Base-by-base conservation (phyloP, 64 coral and sea anemone genomes). In the Montipora cactus region DNA sequence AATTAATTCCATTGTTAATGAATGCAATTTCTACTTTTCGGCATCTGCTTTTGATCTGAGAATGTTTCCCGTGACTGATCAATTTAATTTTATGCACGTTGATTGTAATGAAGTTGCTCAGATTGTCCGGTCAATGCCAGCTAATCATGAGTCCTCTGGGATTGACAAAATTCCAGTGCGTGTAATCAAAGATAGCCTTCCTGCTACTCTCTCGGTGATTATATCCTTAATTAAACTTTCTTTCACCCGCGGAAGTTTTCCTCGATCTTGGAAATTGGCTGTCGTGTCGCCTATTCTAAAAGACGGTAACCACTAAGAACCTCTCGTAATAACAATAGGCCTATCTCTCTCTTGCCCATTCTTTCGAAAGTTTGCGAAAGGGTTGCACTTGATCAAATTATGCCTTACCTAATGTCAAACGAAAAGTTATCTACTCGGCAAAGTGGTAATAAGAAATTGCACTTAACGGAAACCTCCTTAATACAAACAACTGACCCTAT, bases 181-280 rank as follows among this genome's bases (percentile, higher is more conserved):
- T 23, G 83, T 78, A 22, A 72, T 93, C 16, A 85, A 87, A 62
- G 84, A 88, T 75, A 84, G 70, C 84, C 67, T 94, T 67, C 85
- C 84, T 50, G 22, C 81, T 49, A 89, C 59, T 53, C 79, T 94
- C 37, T 87, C 46, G 6, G 66, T 81, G 62, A 70, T 94, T 37
- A 94, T 72, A 84, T 46, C 50, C 10, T 57, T 87, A 49, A 89
- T 94, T 9, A 94, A 89, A 50, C 62, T 44, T 59, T 94, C 93
- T 25, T 94, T 89, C 28, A 50, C 55, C 18, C 44, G 76, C 2
- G 81, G 81, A 20, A 74, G 57, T 46, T 89, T 89, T 61, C 76
- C 93, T 59, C 44, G 76, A 4, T n/a, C 37, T 4, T 93, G 92
- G 92, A 93, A 93, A 67, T 22, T 66, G 46, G 81, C 81, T 77